These are phyloP conservation scores for Loriculus beryllinus DNA, from an alignment of 2,797 vertebrate genomes.

Conservation along the genomic window DNA sequence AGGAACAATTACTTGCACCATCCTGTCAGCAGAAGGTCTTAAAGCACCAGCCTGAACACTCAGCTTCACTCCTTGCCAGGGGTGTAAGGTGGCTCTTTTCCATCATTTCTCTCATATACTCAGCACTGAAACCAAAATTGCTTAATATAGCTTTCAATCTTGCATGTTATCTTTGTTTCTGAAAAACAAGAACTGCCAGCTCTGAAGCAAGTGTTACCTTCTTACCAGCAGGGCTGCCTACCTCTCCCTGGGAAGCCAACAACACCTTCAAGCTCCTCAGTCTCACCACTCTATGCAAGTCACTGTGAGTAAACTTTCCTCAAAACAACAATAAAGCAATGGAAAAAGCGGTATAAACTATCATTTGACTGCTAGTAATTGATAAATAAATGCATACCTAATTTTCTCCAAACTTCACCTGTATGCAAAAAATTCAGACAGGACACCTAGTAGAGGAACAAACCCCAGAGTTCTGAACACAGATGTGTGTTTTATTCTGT, in stretches of 20 bases:
- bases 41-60: neutral
- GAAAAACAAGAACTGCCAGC: slow-evolving; percentile 10
- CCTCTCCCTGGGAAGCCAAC: neutral
- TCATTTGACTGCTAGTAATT: fast-evolving
- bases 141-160: neutral
- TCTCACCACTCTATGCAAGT: neutral
- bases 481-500: fast-evolving
- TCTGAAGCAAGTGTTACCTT: neutral
- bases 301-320: neutral
- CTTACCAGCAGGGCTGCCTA: neutral
- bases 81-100: too few species aligned
- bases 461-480: neutral
- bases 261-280: fast-evolving
- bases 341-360: neutral
- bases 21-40: fast-evolving
- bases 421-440: neutral
- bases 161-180: neutral
- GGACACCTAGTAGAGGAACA: neutral
- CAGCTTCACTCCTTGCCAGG: neutral
- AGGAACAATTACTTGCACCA: neutral
- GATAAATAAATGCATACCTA: neutral
- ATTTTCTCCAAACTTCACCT: neutral
- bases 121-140: neutral
- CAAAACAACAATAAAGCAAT: neutral
- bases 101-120: fast-evolving